A percentile compares a stretch with the other conserved stretches of the same genome.
Evolutionary conservation across 1,140 invertebrate genomes (phyloP).

Genomic region (Anoplolepis gracilipes): DNA sequence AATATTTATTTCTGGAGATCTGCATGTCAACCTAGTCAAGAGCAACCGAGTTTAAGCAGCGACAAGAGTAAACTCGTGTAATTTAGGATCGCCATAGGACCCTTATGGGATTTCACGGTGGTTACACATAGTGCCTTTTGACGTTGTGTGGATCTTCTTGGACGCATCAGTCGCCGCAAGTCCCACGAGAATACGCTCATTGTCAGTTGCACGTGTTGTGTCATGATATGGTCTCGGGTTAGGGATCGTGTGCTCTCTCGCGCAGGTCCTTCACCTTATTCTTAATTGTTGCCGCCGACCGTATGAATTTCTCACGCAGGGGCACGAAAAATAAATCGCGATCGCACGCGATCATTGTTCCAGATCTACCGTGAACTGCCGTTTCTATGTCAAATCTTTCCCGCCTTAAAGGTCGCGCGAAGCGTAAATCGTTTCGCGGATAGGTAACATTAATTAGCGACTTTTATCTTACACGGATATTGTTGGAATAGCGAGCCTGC

Average conservation of each 20-base stretch:
- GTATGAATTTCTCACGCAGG: background rate
- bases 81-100: constrained; percentile 57
- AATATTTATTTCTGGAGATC: background rate
- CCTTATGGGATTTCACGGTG: constrained; percentile 59
- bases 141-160: constrained; percentile 6
- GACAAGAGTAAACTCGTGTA: constrained; percentile 37
- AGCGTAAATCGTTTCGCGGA: constrained; percentile 23
- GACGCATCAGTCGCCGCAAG: background rate
- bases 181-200: constrained; percentile 35
- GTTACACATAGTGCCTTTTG: constrained; percentile 4
- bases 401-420: background rate
- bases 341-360: constrained; percentile 26
- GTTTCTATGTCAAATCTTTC: constrained; percentile 22
- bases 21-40: background rate
- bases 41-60: background rate
- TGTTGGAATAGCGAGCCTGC: background rate
- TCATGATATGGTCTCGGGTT: no score
- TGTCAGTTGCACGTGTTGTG: background rate
- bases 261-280: background rate
- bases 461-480: background rate
- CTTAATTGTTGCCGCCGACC: constrained; percentile 24
- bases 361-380: background rate
- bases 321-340: constrained; percentile 28
- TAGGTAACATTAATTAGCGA: background rate
- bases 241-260: background rate